Conservation (phyloP, 2,113 vertebrate species). For the Mohoua ochrocephala region DNA sequence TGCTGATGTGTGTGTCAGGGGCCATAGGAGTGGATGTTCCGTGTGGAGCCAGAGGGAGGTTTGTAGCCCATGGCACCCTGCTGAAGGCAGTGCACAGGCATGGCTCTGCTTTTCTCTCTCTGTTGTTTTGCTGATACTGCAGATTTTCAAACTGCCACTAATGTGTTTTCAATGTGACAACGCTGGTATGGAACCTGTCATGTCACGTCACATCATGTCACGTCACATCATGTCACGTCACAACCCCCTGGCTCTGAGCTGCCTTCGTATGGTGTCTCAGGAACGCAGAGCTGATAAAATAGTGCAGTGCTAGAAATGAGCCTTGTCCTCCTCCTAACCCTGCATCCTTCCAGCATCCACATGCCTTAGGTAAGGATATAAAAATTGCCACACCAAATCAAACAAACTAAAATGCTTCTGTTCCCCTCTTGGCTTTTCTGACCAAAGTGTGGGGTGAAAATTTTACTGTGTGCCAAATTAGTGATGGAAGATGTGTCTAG, state of each 20-base stretch:
- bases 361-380: background rate
- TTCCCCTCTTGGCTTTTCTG: background rate
- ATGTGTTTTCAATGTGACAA: background rate
- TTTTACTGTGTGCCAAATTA: accelerated
- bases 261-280: background rate
- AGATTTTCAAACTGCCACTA: background rate
- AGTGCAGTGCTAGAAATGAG: background rate
- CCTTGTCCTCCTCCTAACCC: background rate
- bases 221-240: background rate
- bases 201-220: background rate
- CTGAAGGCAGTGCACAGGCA: conserved; percentile 62
- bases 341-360: background rate
- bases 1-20: too few relatives aligned
- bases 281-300: background rate
- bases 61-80: background rate
- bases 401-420: background rate
- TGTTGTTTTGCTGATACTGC: conserved; percentile 7
- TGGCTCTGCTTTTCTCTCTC: conserved; percentile 70
- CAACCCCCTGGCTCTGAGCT: background rate
- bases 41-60: background rate
- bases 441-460: background rate
- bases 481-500: background rate
- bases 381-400: background rate
- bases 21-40: accelerated
- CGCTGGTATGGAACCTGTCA: background rate